Base-by-base conservation (phyloP, 1,140 invertebrate genomes). In the Pachyrhynchus sulphureomaculatus region DNA sequence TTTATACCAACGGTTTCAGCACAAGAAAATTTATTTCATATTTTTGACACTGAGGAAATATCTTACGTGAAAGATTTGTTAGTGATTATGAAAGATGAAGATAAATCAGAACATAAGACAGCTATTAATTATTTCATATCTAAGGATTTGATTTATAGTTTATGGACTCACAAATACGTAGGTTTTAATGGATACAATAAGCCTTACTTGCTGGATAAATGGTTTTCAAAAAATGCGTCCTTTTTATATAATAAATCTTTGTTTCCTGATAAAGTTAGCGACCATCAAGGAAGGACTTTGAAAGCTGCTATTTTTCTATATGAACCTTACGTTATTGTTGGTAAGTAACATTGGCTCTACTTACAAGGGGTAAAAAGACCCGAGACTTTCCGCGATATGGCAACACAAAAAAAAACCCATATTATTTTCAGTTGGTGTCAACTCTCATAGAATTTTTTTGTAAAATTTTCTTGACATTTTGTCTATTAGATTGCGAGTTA, bases 131-230 rank as follows among this genome's bases (percentile, higher is more conserved):
- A 17, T 45, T 26, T 45, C 23, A 10, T 29, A 41, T 15, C 47
- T n/a, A n/a, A 33, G 9, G n/a, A 49, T 6, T 20, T 45, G 18
- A 29, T 39, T 24, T 67, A 26, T 33, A 39, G 56, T 5, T 24
- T 72, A 8, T 54, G 64, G 59, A 71, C 71, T 5, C 68, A 73
- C 42, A 61, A 64, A 64, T 73, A 73, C 42, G 23, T 65, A 3
- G 71, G 68, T 2, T 1, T 12, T 4, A 17, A 17, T 20, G 34
- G 63, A 17, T 36, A 63, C 47, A 64, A 56, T 6, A 17, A 65
- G 15, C 15, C 44, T 15, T 21, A 49, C 6, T 17, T 70, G 17
- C 12, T 73, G 26, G 65, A 73, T 56, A 52, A 37, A 33, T 73
- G 69, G 69, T 73, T 68, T 64, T 34, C 52, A 0, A 26, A 54